Evolutionary conservation across 2,113 vertebrate genomes (phyloP), one percentile per base, ranked within the genome.

Genomic region (Chaenocephalus aceratus): DNA sequence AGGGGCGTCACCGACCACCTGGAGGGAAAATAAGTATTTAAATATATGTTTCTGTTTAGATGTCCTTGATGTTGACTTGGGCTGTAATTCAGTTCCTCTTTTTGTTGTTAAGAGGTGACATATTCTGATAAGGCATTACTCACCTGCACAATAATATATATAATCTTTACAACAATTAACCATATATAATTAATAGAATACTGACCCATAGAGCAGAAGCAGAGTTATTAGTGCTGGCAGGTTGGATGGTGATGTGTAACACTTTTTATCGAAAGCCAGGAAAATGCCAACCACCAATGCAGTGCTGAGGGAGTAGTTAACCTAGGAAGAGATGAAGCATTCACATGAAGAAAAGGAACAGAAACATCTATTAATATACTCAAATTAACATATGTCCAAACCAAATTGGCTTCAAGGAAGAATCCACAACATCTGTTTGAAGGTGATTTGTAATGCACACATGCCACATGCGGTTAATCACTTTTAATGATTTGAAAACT

Each of bases 1-100:
- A 99, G 96, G 44, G 98, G 98, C 5, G 97, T 99, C 85, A 99
- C 93, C 2, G 98, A 96, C 98, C 98, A 99, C 69, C 98, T 99
- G 88, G 69, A 41, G 36, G 36, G 7, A 41, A 41, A 41, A 41
- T 1, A 41, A 41, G 36, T 41, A 41, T 7, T 41, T 41, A 41
- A 41, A 41, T 41, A 41, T 41, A 4, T 30, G 4, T 30, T 4
- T 26, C 26, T 26, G 26, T 26, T 30, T 30, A 4, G 30, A 30
- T 2, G 14, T 21, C 6, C 1, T 49, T 26, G 10, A 48, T 46
- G 12, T 36, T 70, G 36, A 56, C 45, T 23, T 15, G 23, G 7
- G 14, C 13, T 45, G 21, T 59, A 48, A 46, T 48, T 68, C 3
- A 56, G 51, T 4, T 44, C 18, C 10, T 52, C 5, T 53, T 36